Conservation (phyloP, 37 sponge, comb jelly and placozoan genomes). For the Oscarella lobularis region DNA sequence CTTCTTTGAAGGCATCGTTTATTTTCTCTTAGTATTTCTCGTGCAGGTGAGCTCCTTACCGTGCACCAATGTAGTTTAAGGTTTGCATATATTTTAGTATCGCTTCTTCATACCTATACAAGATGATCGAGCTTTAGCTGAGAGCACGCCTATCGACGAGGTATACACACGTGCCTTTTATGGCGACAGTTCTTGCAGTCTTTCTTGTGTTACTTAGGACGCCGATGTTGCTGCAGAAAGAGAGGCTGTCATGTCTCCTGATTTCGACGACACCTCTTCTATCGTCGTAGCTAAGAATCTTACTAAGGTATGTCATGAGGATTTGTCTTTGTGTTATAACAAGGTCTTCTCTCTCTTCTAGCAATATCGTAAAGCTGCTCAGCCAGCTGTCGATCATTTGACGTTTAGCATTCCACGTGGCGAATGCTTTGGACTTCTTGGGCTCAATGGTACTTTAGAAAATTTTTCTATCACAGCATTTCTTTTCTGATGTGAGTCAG, state of each 20-base stretch:
- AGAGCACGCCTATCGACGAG: no score
- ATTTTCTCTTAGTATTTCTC: constrained; percentile 47
- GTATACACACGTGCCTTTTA: no score
- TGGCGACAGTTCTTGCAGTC: no score
- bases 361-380: neutral
- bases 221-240: constrained; percentile 71
- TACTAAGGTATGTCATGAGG: constrained; percentile 18
- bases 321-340: neutral
- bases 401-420: constrained; percentile 47
- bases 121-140: no score
- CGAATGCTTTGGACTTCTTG: constrained; percentile 91
- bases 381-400: constrained; percentile 43
- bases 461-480: neutral
- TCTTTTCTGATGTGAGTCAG: constrained; percentile 16
- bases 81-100: no score
- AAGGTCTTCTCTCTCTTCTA: neutral
- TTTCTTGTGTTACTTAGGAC: constrained; percentile 73
- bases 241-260: constrained; percentile 16
- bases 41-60: no score
- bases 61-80: no score
- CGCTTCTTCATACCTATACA: no score
- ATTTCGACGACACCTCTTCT: constrained; percentile 5
- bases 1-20: constrained; percentile 35
- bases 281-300: constrained; percentile 49
- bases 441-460: constrained; percentile 64